phyloP scores from a whole-genome alignment of 2,113 vertebrate genomes.

The Tauraco erythrolophus region DNA sequence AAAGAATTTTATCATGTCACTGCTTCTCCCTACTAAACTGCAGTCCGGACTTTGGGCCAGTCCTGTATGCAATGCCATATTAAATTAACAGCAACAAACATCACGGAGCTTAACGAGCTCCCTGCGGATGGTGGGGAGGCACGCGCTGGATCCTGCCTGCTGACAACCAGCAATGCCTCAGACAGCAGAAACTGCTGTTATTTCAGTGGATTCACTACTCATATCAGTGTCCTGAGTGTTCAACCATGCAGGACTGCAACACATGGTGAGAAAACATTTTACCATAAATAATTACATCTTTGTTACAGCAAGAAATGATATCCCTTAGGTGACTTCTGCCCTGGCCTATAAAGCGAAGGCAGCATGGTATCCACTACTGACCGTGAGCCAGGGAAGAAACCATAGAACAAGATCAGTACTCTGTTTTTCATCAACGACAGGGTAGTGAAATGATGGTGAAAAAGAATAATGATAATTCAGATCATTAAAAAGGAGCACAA shows the following conservation, averaged over 20 bases:
- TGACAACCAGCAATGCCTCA: not conserved
- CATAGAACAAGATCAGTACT: not conserved
- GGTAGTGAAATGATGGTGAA: not conserved
- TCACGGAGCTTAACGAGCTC: slow-evolving; percentile 12
- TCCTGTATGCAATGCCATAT: not conserved
- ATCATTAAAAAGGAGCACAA: slow-evolving; percentile 24
- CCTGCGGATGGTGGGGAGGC: not conserved
- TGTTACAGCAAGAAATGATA: not conserved
- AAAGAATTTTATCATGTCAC: not conserved
- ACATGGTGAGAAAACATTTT: not conserved
- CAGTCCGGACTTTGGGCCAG: not conserved
- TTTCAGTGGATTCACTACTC: not conserved
- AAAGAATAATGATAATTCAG: not conserved
- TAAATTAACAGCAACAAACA: slow-evolving; percentile 28
- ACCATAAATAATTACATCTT: not conserved
- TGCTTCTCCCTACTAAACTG: not conserved
- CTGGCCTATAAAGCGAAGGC: not conserved
- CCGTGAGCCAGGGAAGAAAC: not conserved
- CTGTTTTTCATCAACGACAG: not conserved
- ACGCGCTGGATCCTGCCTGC: not conserved
- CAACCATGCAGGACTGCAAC: not conserved
- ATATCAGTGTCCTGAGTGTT: not conserved
- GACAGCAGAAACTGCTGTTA: not conserved
- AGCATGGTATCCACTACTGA: not conserved
- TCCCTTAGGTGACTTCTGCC: not conserved